Conservation (phyloP, 2,113 vertebrate species). For the Platycercus adscitus region DNA sequence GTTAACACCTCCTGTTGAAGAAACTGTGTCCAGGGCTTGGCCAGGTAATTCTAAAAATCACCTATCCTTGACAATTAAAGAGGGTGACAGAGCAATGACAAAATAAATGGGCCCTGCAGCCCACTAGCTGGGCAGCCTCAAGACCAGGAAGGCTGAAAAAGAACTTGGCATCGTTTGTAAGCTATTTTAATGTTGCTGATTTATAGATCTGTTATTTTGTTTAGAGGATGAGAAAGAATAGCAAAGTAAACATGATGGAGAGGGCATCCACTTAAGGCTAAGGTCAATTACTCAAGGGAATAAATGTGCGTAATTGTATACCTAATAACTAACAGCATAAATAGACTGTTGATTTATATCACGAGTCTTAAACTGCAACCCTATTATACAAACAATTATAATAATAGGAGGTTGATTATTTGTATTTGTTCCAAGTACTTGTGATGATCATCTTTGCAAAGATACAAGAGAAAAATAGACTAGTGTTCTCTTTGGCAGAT, state of each 20-base stretch:
- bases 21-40: neutral
- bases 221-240: conserved; percentile 17
- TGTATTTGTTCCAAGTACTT: conserved; percentile 39
- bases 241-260: conserved; percentile 28
- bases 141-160: conserved; percentile 2
- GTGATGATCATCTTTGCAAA: conserved; percentile 3
- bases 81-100: neutral
- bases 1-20: neutral
- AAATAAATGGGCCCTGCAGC: neutral
- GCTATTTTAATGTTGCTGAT: conserved; percentile 5
- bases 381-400: conserved; percentile 42
- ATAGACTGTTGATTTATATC: conserved; percentile 40
- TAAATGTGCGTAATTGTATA: neutral
- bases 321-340: conserved; percentile 25
- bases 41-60: neutral
- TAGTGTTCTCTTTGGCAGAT: conserved; percentile 25
- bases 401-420: conserved; percentile 51
- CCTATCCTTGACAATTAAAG: neutral
- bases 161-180: neutral
- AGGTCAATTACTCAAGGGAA: conserved; percentile 28
- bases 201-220: conserved; percentile 28
- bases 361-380: conserved; percentile 6
- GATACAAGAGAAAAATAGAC: conserved; percentile 10
- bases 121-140: neutral
- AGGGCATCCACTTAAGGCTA: conserved; percentile 16